Evolutionary conservation across 1,140 invertebrate genomes (phyloP).

Genomic region (Venturia canescens): DNA sequence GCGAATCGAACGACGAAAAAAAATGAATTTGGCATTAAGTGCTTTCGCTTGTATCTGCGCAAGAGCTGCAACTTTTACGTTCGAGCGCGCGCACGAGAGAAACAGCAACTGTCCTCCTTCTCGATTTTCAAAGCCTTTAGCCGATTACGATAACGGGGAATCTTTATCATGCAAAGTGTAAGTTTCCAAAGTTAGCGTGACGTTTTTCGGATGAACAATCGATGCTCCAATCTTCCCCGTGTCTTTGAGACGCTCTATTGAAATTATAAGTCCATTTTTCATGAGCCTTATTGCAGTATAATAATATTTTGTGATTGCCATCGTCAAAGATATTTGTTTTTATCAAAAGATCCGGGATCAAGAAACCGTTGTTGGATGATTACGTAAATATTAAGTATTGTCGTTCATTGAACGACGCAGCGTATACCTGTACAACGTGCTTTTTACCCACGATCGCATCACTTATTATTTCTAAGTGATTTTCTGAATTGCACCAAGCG

Average conservation of each 20-base stretch:
- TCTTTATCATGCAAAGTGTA: slow-evolving; percentile 36
- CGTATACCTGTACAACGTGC: background rate
- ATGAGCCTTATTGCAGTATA: background rate
- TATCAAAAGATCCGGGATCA: slow-evolving; percentile 20
- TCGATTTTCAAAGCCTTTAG: slow-evolving; percentile 21
- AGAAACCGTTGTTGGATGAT: background rate
- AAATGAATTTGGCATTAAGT: slow-evolving; percentile 60
- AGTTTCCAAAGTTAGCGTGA: slow-evolving; percentile 45
- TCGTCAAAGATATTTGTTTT: background rate
- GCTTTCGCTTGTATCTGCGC: slow-evolving; percentile 54
- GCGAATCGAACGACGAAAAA: slow-evolving; percentile 52
- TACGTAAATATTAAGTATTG: slow-evolving; percentile 16
- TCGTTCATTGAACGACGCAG: background rate
- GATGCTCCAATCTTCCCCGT: background rate
- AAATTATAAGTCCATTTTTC: background rate
- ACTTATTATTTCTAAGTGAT: slow-evolving; percentile 71
- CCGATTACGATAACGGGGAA: slow-evolving; percentile 27
- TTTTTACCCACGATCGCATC: slow-evolving; percentile 37
- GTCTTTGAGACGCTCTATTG: background rate
- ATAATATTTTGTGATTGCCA: background rate
- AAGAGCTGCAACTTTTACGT: slow-evolving; percentile 6
- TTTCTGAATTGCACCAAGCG: slow-evolving; percentile 69
- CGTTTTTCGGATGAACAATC: background rate
- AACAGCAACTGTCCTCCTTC: slow-evolving; percentile 19
- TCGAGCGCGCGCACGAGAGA: slow-evolving; percentile 14